phyloP scores from a whole-genome alignment of 2,797 vertebrate genomes.

The Myotis daubentonii region DNA sequence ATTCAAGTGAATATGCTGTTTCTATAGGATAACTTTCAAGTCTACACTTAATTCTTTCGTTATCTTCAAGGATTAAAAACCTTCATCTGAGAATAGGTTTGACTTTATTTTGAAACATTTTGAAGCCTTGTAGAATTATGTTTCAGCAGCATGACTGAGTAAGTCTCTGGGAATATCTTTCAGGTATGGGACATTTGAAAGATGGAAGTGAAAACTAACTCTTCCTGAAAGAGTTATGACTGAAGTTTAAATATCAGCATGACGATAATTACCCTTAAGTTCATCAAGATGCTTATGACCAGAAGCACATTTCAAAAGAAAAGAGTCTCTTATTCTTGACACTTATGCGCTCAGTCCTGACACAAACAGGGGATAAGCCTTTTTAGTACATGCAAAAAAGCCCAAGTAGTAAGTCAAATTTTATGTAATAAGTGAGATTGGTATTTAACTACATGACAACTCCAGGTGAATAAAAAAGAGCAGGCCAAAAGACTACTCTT shows the following conservation, averaged over 20 bases:
- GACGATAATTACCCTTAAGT: background rate
- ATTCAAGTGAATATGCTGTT: background rate
- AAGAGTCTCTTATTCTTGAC: conserved; percentile 52
- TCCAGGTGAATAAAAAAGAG: conserved; percentile 28
- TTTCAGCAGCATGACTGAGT: background rate
- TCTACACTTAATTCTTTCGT: background rate
- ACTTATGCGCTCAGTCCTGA: background rate
- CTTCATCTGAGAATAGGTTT: conserved; percentile 30
- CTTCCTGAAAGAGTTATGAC: conserved; percentile 3
- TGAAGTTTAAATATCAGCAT: background rate
- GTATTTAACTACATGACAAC: conserved; percentile 70
- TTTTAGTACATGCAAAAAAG: conserved; percentile 58
- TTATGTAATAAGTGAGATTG: conserved; percentile 47
- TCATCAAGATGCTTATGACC: conserved; percentile 44
- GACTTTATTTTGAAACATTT: background rate
- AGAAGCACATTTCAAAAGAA: conserved; percentile 45
- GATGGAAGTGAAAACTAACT: conserved; percentile 42
- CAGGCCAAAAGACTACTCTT: background rate
- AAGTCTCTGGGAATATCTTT: background rate
- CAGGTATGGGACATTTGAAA: background rate
- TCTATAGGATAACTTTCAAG: background rate
- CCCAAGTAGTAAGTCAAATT: conserved; percentile 62
- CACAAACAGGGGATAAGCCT: conserved; percentile 57
- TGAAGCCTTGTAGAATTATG: background rate
- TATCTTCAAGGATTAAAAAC: conserved; percentile 11